Evolutionary conservation across 2,113 vertebrate genomes (phyloP).

Genomic region (Calidris pugnax): DNA sequence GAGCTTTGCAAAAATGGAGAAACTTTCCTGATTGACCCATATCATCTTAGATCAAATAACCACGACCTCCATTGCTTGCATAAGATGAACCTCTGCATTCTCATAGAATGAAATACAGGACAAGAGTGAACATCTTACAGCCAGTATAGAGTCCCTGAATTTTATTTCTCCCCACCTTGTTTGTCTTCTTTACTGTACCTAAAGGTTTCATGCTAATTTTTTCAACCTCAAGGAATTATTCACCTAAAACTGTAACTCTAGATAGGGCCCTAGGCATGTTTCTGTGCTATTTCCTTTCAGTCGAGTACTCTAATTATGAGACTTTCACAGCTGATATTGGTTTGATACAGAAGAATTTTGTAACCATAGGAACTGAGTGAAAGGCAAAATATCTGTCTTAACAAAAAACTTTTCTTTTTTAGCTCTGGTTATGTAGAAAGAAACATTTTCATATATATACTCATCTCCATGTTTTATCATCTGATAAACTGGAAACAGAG

Average conservation of each 20-base stretch:
- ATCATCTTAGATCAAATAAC: neutral
- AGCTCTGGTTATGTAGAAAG: neutral
- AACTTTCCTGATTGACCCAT: neutral
- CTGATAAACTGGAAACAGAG: neutral
- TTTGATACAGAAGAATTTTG: slow-evolving; percentile 5
- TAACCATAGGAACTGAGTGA: slow-evolving; percentile 4
- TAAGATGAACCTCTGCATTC: neutral
- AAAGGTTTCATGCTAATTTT: neutral
- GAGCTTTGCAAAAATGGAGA: neutral
- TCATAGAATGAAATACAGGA: neutral
- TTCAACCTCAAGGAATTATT: neutral
- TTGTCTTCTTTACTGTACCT: neutral
- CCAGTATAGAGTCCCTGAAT: neutral
- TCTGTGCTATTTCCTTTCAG: neutral
- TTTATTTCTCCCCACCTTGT: neutral
- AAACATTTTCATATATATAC: neutral
- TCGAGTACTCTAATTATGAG: slow-evolving; percentile 10
- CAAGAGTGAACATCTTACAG: neutral
- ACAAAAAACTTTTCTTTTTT: neutral
- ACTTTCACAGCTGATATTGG: neutral
- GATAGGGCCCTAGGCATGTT: neutral
- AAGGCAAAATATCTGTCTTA: slow-evolving; percentile 27
- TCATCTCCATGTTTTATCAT: neutral
- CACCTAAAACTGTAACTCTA: neutral
- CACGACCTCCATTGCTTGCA: neutral